These are phyloP conservation scores for Hetaerina americana DNA, from an alignment of 1,140 invertebrate genomes.

Conservation along the genomic window DNA sequence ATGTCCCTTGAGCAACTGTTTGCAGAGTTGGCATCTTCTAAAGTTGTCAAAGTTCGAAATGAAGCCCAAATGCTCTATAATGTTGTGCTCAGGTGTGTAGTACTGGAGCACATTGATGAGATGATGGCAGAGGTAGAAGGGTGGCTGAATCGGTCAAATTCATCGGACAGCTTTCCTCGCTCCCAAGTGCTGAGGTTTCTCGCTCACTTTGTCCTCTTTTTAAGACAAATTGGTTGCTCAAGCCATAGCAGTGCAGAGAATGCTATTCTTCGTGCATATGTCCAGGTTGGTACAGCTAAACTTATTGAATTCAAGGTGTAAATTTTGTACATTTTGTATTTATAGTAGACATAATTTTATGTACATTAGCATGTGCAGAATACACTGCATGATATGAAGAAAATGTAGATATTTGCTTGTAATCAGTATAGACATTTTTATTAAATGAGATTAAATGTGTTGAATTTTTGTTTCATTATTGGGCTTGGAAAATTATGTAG, in stretches of 20 bases:
- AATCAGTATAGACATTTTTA: too few species aligned
- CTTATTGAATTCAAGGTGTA: too few species aligned
- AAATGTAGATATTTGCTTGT: too few species aligned
- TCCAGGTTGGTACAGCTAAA: constrained; percentile 28
- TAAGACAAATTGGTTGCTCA: constrained; percentile 59
- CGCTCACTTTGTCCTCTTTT: constrained; percentile 72
- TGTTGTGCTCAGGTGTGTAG: constrained; percentile 62
- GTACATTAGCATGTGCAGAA: too few species aligned
- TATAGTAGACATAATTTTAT: too few species aligned
- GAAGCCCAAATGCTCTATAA: constrained; percentile 40
- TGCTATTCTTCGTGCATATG: constrained; percentile 57
- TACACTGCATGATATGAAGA: too few species aligned
- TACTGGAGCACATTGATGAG: constrained; percentile 51
- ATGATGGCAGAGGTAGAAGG: constrained; percentile 45
- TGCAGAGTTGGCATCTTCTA: constrained; percentile 41
- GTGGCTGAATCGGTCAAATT: constrained; percentile 19
- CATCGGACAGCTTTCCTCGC: background rate
- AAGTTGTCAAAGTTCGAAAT: constrained; percentile 30
- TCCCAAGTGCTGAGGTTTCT: constrained; percentile 61
- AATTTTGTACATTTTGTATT: too few species aligned
- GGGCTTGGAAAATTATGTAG: too few species aligned
- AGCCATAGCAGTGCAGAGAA: constrained; percentile 52
- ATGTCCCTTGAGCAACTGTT: constrained; percentile 60
- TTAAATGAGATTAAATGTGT: too few species aligned
- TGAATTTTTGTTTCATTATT: too few species aligned